Percentiles rank a stretch among this genome's conserved stretches.
phyloP scores from a whole-genome alignment of 1,140 invertebrate genomes.

The Leptinotarsa undecemlineata region DNA sequence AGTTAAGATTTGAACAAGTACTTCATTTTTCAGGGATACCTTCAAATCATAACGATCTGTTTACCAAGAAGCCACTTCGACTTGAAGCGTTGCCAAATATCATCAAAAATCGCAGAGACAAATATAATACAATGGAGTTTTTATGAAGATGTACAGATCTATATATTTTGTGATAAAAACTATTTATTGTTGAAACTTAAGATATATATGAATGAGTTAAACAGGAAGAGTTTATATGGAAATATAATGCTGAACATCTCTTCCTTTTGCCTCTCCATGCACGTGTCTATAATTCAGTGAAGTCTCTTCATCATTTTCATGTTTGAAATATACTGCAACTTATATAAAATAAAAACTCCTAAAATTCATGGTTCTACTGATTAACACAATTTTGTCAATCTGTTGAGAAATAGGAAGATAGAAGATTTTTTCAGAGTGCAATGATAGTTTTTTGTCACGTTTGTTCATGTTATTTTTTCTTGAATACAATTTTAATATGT shows the following conservation, averaged over 20 bases:
- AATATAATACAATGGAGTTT: constrained; percentile 41
- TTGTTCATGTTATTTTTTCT: not conserved
- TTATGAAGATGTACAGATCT: constrained; percentile 18
- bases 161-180: constrained; percentile 16
- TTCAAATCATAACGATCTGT: constrained; percentile 28
- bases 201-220: not conserved
- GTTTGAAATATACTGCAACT: not conserved
- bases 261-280: too few relatives aligned
- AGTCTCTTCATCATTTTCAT: not conserved
- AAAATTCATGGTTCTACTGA: not conserved
- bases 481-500: not conserved
- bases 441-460: not conserved
- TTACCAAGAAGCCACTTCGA: constrained; percentile 44
- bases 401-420: not conserved
- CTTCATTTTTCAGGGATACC: constrained; percentile 24
- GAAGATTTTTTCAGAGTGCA: too few relatives aligned
- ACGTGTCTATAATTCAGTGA: too few relatives aligned
- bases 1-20: too few relatives aligned
- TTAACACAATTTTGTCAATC: not conserved
- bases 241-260: too few relatives aligned
- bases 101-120: constrained; percentile 36
- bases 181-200: not conserved
- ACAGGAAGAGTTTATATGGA: too few relatives aligned
- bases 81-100: constrained; percentile 52
- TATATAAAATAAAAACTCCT: not conserved